A percentile compares a stretch with the other conserved stretches of the same genome.
Evolutionary conservation across 2,888 invertebrate genomes (phyloP).

Genomic region (Luperina nickerlii): DNA sequence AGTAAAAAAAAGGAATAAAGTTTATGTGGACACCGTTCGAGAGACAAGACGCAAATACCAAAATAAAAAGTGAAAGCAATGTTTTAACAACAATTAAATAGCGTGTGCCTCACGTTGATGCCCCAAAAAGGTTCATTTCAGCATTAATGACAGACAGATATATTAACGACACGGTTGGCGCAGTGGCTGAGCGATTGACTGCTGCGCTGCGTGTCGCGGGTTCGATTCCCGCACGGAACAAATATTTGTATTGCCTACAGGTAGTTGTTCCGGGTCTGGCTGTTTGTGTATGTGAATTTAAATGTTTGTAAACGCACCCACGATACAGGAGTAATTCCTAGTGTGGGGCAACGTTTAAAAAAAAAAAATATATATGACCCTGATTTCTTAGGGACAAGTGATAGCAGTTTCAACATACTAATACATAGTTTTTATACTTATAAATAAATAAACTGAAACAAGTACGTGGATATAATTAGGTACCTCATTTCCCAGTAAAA

Average conservation of each 20-base stretch:
- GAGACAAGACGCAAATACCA: neutral
- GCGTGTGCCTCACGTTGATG: neutral
- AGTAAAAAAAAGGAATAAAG: too few relatives aligned
- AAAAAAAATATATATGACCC: neutral
- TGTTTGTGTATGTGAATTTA: too few relatives aligned
- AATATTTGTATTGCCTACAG: too few relatives aligned
- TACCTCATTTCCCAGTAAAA: conserved; percentile 6
- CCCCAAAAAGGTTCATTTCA: neutral
- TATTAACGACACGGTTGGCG: too few relatives aligned
- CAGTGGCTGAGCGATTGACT: too few relatives aligned
- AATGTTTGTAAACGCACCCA: too few relatives aligned
- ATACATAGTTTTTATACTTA: neutral
- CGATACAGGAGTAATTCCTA: too few relatives aligned
- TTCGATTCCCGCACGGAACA: too few relatives aligned
- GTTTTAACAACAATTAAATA: neutral
- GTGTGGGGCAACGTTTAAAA: too few relatives aligned
- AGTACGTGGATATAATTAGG: neutral
- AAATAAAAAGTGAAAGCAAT: neutral
- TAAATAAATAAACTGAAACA: neutral
- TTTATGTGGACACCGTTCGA: neutral
- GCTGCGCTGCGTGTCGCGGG: too few relatives aligned
- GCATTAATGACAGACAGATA: neutral
- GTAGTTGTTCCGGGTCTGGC: too few relatives aligned
- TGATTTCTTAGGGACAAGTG: neutral
- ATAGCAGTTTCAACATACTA: neutral